A percentile compares a stretch with the other conserved stretches of the same genome.
These are phyloP conservation scores for Biston betularia DNA, from an alignment of 2,888 invertebrate genomes.

Conservation along the genomic window DNA sequence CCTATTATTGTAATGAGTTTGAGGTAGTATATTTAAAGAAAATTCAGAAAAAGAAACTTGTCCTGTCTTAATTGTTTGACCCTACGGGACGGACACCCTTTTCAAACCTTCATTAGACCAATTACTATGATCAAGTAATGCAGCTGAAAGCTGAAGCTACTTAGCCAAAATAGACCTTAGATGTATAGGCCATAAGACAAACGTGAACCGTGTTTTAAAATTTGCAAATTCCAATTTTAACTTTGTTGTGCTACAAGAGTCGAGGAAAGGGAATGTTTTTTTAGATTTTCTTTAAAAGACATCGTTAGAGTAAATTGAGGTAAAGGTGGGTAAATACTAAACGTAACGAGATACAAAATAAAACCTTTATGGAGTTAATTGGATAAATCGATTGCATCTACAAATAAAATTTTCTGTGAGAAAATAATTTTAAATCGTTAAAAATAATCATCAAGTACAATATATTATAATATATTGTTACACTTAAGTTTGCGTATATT, in stretches of 20 bases:
- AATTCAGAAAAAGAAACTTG: conserved; percentile 50
- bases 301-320: conserved; percentile 78
- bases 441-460: too few species aligned
- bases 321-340: conserved; percentile 69
- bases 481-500: too few species aligned
- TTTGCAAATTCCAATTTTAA: conserved; percentile 39
- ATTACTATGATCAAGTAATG: conserved; percentile 59
- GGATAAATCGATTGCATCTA: conserved; percentile 58
- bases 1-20: conserved; percentile 35
- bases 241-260: conserved; percentile 42
- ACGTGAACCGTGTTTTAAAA: conserved; percentile 1
- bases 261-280: conserved; percentile 66
- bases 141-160: conserved; percentile 31
- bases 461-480: too few species aligned
- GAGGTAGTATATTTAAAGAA: conserved; percentile 47
- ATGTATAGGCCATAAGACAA: conserved; percentile 26
- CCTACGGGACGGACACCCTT: conserved; percentile 69
- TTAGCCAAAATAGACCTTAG: conserved; percentile 47
- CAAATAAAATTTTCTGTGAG: conserved; percentile 20
- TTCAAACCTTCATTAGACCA: conserved; percentile 75
- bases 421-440: background rate
- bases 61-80: conserved; percentile 72
- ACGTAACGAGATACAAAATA: conserved; percentile 59
- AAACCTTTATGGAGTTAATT: conserved; percentile 54
- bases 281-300: conserved; percentile 70